phyloP scores from a whole-genome alignment of 2,797 vertebrate species.

The Yasuhikotakia modesta region DNA sequence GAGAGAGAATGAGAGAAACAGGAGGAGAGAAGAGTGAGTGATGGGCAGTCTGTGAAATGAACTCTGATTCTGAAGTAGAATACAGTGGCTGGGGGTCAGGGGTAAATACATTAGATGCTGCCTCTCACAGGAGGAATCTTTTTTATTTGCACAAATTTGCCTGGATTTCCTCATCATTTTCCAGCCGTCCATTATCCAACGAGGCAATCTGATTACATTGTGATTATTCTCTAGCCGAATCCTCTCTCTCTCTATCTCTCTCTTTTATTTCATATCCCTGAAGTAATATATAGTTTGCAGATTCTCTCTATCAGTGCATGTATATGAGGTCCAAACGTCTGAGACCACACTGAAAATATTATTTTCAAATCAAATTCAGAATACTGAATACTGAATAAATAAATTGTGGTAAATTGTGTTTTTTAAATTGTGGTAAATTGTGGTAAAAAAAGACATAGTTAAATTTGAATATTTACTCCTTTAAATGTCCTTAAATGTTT shows the following conservation, averaged over 20 bases:
- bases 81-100: constrained; percentile 56
- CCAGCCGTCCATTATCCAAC: constrained; percentile 98
- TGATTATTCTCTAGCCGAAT: constrained; percentile 92
- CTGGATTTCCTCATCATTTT: constrained; percentile 99
- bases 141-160: constrained; percentile 99
- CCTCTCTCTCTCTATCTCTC: constrained; percentile 45
- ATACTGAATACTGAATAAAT: too few relatives aligned
- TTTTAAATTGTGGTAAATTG: too few relatives aligned
- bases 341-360: not conserved
- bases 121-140: constrained; percentile 98
- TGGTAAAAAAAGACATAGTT: too few relatives aligned
- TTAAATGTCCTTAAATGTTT: too few relatives aligned
- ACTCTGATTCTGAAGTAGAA: constrained; percentile 57
- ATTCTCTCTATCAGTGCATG: not conserved
- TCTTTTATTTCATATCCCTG: constrained; percentile 29
- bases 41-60: constrained; percentile 55
- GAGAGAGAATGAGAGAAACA: constrained; percentile 10
- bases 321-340: not conserved
- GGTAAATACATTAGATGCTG: constrained; percentile 89
- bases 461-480: too few relatives aligned
- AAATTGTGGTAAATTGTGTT: too few relatives aligned
- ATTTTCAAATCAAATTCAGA: too few relatives aligned
- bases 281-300: constrained; percentile 5
- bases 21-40: constrained; percentile 52
- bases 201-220: constrained; percentile 97